These are phyloP conservation scores for Auanema sp. DNA, from an alignment of 2,888 invertebrate species.

Conservation along the genomic window DNA sequence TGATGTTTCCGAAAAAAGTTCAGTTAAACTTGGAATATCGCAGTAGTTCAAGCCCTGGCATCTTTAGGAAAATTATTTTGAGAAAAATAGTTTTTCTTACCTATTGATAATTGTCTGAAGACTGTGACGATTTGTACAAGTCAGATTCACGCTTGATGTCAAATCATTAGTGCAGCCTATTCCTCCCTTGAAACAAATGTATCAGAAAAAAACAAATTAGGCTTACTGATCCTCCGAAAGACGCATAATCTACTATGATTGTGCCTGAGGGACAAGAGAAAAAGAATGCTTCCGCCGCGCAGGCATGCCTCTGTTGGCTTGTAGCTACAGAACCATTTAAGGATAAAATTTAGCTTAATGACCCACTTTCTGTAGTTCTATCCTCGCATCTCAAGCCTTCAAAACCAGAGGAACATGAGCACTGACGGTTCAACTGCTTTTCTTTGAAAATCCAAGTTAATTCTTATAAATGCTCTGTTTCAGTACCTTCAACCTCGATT, in stretches of 20 bases:
- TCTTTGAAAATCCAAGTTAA: not conserved
- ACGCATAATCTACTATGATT: conserved; percentile 49
- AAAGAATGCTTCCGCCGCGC: conserved; percentile 27
- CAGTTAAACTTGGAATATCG: conserved; percentile 27
- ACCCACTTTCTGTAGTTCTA: not conserved
- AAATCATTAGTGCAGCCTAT: conserved; percentile 20
- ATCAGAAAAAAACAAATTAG: conserved; percentile 3
- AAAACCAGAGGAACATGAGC: not conserved
- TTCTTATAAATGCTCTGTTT: not conserved
- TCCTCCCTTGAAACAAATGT: not conserved
- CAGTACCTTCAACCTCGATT: conserved; percentile 4
- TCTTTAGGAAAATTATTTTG: conserved; percentile 3
- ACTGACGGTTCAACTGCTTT: not conserved
- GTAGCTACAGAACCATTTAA: not conserved
- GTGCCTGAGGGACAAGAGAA: conserved; percentile 36
- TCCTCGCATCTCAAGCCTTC: not conserved
- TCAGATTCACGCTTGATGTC: conserved; percentile 19
- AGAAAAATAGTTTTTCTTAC: conserved; percentile 3
- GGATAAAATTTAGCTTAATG: not conserved
- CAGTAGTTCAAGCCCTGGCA: conserved; percentile 38
- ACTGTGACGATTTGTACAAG: conserved; percentile 34
- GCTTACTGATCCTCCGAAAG: conserved; percentile 39
- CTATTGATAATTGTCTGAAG: conserved; percentile 37
- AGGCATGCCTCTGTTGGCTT: conserved; percentile 12
- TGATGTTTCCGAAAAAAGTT: conserved; percentile 31